Evolutionary conservation across 1,140 invertebrate genomes (phyloP), one percentile per base, ranked within the genome.

Genomic region (Glossosoma conforme): DNA sequence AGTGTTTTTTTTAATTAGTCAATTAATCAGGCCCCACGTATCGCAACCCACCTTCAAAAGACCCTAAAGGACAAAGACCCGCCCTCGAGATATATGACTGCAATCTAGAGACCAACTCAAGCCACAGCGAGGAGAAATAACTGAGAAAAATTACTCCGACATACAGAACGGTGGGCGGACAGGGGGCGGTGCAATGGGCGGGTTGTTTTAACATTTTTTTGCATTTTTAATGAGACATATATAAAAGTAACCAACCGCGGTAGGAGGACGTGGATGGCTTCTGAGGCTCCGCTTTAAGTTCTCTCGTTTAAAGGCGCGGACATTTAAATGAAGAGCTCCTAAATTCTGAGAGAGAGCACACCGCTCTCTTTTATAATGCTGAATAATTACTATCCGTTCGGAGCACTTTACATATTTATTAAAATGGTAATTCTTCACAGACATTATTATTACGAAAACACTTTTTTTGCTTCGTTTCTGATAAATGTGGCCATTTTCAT

Each of bases 141-240:
- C 24, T 41, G 47, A 41, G 37, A 50, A 43, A 49, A 50, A 50
- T 42, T 50, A 32, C 33, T 15, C 38, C n/a, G 38, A 32, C 15
- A 30, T n/a, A 28, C 30, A 48, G 30, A 13, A 9, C 30, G 19
- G 13, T 20, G 14, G 44, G 10, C 20, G 33, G 22, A n/a, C 4
- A 21, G 35, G 8, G 15, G 36, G 45, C 13, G 17, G 35, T 10
- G 15, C 6, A 10, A 18, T 13, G 36, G 18, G 18, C 36, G 21
- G 32, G 15, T 40, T 21, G 13, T 42, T 43, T 32, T 50, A 28
- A 38, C 28, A 18, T 30, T 47, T 47, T 46, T 43, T 41, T 22
- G 46, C 35, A 48, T 48, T 48, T 38, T 25, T 48, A 48, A 48
- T 48, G 35, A 48, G 44, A 45, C 13, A 45, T 35, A 20, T 45